Base-by-base conservation (phyloP, 2,888 invertebrate species). In the Nymphalis polychloros region DNA sequence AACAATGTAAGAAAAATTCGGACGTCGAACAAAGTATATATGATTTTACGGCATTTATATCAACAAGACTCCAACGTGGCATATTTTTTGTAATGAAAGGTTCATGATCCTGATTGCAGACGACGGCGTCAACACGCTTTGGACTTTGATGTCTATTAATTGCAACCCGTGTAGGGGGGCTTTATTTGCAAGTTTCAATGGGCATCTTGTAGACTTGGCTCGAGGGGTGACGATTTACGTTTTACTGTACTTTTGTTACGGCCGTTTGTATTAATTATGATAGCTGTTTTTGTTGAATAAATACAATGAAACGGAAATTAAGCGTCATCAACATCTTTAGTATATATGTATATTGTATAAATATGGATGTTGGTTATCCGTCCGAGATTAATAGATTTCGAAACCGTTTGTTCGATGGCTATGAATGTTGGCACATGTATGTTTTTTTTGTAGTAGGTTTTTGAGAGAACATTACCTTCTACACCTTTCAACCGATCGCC, bases 131-230 rank as follows among this genome's bases (percentile, higher is more conserved):
- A 55, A 35, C 55, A 20, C n/a, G 55, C 31, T 31, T 67, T 41
- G 53, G 66, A 67, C 66, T 67, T 62, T 67, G 55, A 67, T 55
- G 55, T 52, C 65, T 65, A 65, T 67, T 67, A 67, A 67, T 67
- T 67, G 66, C 66, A 35, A 41, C 47, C 49, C 47, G 47, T 35
- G 53, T 27, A 31, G 53, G 57, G 49, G 57, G 57, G 55, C 53
- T 55, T 31, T 55, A 60, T 10, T 23, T 49, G 53, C 23, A 35
- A 35, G 17, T 35, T 59, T 59, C 65, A 60, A 65, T 47, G 60
- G 65, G 59, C 47, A 50, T 57, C 57, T 57, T 57, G 57, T 35
- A 31, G 31, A 35, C 55, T 35, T 50, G 16, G 52, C 52, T 63
- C 17, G 27, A 55, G 41, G 55, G 66, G 48, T 67, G 61, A 67